These are phyloP conservation scores for Zenarchopterus dispar DNA, from an alignment of 2,797 vertebrate genomes.

Conservation along the genomic window DNA sequence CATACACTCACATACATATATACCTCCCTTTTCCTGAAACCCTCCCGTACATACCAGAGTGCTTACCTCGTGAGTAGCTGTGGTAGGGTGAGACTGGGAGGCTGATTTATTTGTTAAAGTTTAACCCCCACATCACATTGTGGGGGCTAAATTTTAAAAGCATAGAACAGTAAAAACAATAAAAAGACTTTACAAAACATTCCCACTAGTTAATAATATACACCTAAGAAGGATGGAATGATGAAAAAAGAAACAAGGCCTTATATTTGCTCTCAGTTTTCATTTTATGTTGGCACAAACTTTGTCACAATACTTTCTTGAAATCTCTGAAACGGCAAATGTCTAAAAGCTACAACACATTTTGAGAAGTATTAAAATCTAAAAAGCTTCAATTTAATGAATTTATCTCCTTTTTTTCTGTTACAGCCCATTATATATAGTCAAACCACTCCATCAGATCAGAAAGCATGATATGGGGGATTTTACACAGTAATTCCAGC, in stretches of 20 bases:
- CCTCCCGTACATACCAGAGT: conserved; percentile 71
- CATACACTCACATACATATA: conserved; percentile 12
- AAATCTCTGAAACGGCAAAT: conserved; percentile 5
- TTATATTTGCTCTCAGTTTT: conserved; percentile 8
- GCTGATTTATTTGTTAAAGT: conserved; percentile 60
- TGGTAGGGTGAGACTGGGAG: conserved; percentile 52
- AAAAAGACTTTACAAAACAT: conserved; percentile 21
- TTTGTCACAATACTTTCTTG: conserved; percentile 6
- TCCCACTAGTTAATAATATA: conserved; percentile 27
- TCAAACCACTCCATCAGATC: conserved; percentile 1
- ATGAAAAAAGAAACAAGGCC: conserved; percentile 26
- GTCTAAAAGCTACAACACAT: background rate
- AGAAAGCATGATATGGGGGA: conserved; percentile 4
- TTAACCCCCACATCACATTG: conserved; percentile 34
- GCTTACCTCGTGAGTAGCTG: conserved; percentile 56
- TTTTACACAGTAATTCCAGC: conserved; percentile 7
- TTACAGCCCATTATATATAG: no score
- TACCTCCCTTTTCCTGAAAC: conserved; percentile 54
- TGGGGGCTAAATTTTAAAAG: conserved; percentile 23
- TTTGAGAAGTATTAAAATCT: conserved; percentile 14
- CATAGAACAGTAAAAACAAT: conserved; percentile 20
- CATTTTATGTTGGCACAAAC: conserved; percentile 2
- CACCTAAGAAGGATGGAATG: conserved; percentile 1
- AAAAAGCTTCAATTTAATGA: conserved; percentile 7
- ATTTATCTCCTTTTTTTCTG: background rate